These are phyloP conservation scores for Spizella passerina DNA, from an alignment of 2,797 vertebrate species.

Conservation along the genomic window DNA sequence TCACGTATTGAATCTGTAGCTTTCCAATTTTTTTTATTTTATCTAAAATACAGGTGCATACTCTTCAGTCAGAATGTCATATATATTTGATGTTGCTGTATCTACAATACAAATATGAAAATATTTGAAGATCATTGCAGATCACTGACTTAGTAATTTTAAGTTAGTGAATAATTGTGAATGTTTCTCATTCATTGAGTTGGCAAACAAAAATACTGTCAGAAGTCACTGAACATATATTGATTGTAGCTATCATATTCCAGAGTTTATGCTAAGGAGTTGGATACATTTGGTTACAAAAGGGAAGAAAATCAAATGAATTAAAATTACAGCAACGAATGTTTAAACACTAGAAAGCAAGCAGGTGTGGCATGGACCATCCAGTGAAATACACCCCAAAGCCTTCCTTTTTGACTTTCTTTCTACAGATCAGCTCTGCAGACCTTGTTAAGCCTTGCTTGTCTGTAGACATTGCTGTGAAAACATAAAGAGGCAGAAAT, in stretches of 20 bases:
- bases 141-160: not conserved
- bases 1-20: rapidly evolving
- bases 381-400: not conserved
- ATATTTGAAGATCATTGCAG: not conserved
- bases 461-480: not conserved
- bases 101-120: not conserved
- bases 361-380: not conserved
- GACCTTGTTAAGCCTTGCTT: not conserved
- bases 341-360: not conserved
- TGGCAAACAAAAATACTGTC: not conserved
- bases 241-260: not conserved
- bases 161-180: not conserved
- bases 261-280: not conserved
- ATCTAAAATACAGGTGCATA: not conserved
- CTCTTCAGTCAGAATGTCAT: not conserved
- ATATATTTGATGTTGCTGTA: not conserved
- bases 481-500: not conserved
- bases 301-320: not conserved
- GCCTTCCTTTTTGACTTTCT: not conserved
- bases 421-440: not conserved
- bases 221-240: not conserved
- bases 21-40: not conserved
- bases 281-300: not conserved
- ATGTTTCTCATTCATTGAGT: not conserved
- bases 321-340: not conserved